Evolutionary conservation across 2,797 vertebrate species (phyloP).

Genomic region (Paedocypris micromegethes): DNA sequence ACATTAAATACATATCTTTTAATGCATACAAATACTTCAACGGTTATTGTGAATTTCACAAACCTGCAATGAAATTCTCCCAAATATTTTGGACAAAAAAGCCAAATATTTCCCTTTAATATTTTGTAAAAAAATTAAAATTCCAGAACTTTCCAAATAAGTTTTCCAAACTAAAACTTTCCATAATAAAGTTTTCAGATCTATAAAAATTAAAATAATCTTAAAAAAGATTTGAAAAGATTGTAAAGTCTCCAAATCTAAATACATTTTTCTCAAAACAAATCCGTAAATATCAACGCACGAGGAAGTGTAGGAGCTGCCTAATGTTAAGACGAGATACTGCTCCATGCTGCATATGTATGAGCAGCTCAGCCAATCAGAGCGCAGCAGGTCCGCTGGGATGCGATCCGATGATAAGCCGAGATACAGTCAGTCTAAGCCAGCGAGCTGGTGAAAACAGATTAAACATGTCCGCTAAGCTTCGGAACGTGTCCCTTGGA

Average conservation of each 20-base stretch:
- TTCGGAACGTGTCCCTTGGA: conserved; percentile 45
- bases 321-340: background rate
- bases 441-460: conserved; percentile 26
- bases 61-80: no score
- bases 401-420: conserved; percentile 18
- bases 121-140: no score
- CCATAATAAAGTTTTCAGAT: no score
- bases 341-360: conserved; percentile 16
- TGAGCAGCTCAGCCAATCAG: conserved; percentile 23
- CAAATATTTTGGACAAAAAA: no score
- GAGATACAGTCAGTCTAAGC: conserved; percentile 20
- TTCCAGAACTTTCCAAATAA: no score
- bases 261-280: background rate
- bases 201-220: no score
- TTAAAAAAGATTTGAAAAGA: no score
- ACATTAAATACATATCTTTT: no score
- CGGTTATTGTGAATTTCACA: no score
- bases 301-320: background rate
- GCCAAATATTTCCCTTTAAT: no score
- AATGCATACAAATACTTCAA: no score
- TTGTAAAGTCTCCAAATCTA: background rate
- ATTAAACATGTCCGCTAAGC: conserved; percentile 58
- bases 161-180: no score
- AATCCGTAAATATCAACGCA: background rate
- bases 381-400: background rate